Evolutionary conservation across 2,797 vertebrate genomes (phyloP), one percentile per base, ranked within the genome.

Genomic region (Micrastur ruficollis): DNA sequence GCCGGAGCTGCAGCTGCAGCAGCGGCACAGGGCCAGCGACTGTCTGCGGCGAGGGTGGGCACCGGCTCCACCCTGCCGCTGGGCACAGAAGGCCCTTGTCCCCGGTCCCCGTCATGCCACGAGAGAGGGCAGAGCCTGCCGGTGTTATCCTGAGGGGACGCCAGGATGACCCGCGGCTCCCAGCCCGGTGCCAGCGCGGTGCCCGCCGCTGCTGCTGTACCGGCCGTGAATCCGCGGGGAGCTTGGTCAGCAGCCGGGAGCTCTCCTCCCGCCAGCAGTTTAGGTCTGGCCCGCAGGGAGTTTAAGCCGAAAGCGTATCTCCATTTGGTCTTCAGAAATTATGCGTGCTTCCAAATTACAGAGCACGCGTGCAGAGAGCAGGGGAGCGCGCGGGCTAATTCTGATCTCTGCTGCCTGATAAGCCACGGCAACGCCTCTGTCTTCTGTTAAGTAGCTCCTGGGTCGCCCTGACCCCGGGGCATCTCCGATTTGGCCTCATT

Each of bases 1-100:
- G 61, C 78, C 36, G 6, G 47, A 92, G 92, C 94, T 62, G 94
- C 95, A 96, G 96, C 90, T 89, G 91, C 76, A 31, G 73, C 86
- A 32, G 91, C 44, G 66, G 93, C 96, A 96, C 74, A 94, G 84
- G 87, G 71, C 96, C 96, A n/a, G 82, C 22, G 75, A 31, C 81
- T 97, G 97, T 97, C 79, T 72, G 8, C 1, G 3, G 74, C 1
- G 2, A 21, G 78, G 46, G 26, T 16, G 83, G 44, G 63, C 56
- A 8, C 42, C 9, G 44, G 58, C 65, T 73, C 58, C 5, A 6
- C 47, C 74, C 58, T 12, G 82, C 81, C n/a, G 12, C 52, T 1
- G 55, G 61, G 66, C 58, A 97, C 82, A 95, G 86, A 29, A 10
- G 15, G 62, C 40, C 79, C 74, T 89, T 93, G 96, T 94, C 58